Evolutionary conservation across 2,888 invertebrate species (phyloP).

Genomic region (Parnassius glacialis): DNA sequence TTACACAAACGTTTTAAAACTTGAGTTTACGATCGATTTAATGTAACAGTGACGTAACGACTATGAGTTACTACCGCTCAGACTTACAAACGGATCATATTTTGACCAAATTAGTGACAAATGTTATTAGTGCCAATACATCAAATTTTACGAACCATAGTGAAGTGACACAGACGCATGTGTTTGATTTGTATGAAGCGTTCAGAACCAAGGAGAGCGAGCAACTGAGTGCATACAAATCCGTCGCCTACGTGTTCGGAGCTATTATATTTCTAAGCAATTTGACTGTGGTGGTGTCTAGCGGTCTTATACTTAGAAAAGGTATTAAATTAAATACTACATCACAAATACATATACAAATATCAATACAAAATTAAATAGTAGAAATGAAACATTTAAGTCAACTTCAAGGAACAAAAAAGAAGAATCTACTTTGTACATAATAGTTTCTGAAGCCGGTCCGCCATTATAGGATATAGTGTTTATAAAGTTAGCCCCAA

Average conservation of each 20-base stretch:
- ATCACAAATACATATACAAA: background rate
- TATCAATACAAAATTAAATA: background rate
- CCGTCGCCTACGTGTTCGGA: constrained; percentile 79
- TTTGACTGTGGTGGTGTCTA: constrained; percentile 83
- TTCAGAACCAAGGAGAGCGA: constrained; percentile 58
- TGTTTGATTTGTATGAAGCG: constrained; percentile 58
- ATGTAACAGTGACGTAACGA: constrained; percentile 21
- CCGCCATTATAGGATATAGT: too few relatives aligned
- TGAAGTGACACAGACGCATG: constrained; percentile 47
- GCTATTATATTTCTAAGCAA: constrained; percentile 80
- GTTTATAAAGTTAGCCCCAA: too few relatives aligned
- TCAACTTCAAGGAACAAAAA: too few relatives aligned
- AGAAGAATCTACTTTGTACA: too few relatives aligned
- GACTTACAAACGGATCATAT: background rate
- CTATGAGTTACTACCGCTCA: constrained; percentile 26
- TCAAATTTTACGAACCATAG: constrained; percentile 50
- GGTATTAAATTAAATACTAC: constrained; percentile 52
- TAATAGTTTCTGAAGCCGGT: too few relatives aligned
- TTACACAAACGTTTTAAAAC: constrained; percentile 13
- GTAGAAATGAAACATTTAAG: too few relatives aligned
- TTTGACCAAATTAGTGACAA: constrained; percentile 41
- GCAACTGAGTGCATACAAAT: constrained; percentile 72
- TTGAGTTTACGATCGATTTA: constrained; percentile 9
- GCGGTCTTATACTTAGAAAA: constrained; percentile 82
- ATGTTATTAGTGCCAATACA: constrained; percentile 48